These are phyloP conservation scores for Oncorhynchus tshawytscha DNA, from an alignment of 2,113 vertebrate species.

Conservation along the genomic window DNA sequence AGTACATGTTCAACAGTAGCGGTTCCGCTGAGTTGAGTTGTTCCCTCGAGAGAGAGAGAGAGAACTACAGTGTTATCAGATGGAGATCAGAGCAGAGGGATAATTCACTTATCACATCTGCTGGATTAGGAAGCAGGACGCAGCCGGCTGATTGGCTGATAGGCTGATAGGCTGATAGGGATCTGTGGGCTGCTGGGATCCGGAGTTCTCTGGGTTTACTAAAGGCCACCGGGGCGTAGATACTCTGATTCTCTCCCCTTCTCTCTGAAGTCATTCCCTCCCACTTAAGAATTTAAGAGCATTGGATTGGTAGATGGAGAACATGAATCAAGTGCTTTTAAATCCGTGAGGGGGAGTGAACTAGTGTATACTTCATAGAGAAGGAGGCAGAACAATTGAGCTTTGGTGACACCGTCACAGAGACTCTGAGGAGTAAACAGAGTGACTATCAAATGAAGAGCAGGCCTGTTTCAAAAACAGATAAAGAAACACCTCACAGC, in stretches of 20 bases:
- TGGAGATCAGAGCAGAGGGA: slow-evolving; percentile 69
- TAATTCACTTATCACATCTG: slow-evolving; percentile 74
- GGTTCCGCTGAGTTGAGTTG: slow-evolving; percentile 64
- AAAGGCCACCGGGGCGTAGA: slow-evolving; percentile 13
- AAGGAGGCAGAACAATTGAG: neutral
- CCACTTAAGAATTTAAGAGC: no score
- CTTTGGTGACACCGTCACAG: neutral
- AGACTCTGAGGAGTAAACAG: slow-evolving; percentile 35
- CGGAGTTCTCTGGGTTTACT: slow-evolving; percentile 32
- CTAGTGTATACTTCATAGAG: no score
- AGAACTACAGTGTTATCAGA: slow-evolving; percentile 69
- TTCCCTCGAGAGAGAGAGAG: slow-evolving; percentile 65
- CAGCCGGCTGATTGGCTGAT: slow-evolving; percentile 13
- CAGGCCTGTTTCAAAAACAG: no score
- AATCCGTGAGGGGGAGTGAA: no score
- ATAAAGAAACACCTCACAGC: no score
- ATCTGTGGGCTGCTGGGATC: slow-evolving; percentile 55
- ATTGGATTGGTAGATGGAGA: no score
- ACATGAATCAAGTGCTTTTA: no score
- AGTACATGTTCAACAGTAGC: slow-evolving; percentile 40
- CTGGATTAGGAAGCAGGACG: slow-evolving; percentile 64
- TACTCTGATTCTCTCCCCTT: neutral
- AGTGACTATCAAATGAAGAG: neutral
- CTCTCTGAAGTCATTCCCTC: neutral
- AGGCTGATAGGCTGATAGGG: slow-evolving; percentile 56